Conservation (phyloP, 1,140 invertebrate species). For the Sipha flava region DNA sequence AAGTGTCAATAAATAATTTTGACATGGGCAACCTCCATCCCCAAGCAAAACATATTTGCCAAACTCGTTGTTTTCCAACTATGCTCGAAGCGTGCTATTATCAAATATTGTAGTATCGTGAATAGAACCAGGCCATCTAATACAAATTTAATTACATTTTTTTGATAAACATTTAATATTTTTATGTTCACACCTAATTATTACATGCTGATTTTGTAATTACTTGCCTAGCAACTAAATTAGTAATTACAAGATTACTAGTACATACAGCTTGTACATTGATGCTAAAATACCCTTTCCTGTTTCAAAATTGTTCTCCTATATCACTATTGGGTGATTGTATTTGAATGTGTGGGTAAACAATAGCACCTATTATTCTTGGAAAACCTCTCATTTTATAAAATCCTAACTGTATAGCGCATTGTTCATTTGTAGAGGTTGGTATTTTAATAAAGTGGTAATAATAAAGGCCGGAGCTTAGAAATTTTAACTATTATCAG, state of each 20-base stretch:
- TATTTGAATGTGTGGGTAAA: constrained; percentile 43
- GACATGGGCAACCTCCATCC: background rate
- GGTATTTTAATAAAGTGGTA: constrained; percentile 38
- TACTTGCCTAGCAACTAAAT: constrained; percentile 40
- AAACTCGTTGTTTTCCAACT: constrained; percentile 35
- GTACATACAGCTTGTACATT: constrained; percentile 45
- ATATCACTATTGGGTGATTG: background rate
- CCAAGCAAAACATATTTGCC: constrained; percentile 26
- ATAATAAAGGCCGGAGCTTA: background rate
- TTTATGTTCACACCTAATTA: background rate
- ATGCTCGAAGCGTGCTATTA: constrained; percentile 35
- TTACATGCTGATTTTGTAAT: background rate
- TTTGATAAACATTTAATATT: background rate
- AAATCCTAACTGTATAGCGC: constrained; percentile 35
- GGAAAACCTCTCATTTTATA: constrained; percentile 42
- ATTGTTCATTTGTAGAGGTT: constrained; percentile 34
- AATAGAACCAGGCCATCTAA: constrained; percentile 41
- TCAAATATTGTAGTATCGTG: constrained; percentile 39
- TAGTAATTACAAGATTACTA: constrained; percentile 40
- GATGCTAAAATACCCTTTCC: constrained; percentile 44
- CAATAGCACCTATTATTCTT: constrained; percentile 43
- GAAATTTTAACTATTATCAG: background rate
- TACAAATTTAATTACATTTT: constrained; percentile 37
- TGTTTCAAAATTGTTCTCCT: constrained; percentile 41
- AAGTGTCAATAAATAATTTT: constrained; percentile 20